A percentile compares a stretch with the other conserved stretches of the same genome.
phyloP scores from a whole-genome alignment of 2,113 vertebrate species.

The Scomber japonicus region DNA sequence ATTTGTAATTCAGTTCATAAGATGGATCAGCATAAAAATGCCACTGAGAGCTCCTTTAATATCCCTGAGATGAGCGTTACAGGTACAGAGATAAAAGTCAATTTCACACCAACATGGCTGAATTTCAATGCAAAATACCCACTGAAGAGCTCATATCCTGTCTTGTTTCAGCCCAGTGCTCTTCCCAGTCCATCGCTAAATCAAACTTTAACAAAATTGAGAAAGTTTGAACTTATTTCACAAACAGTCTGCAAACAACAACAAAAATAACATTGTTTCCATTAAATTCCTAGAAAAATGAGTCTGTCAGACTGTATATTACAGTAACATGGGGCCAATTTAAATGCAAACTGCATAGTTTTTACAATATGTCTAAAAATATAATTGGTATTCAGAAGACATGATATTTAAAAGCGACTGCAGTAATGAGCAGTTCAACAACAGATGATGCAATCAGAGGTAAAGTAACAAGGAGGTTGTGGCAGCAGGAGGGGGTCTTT shows the following conservation, averaged over 20 bases:
- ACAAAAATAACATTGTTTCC: background rate
- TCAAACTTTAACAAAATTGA: constrained; percentile 51
- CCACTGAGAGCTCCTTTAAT: constrained; percentile 25
- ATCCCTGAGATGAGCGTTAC: background rate
- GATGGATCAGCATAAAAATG: constrained; percentile 16
- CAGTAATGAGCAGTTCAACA: constrained; percentile 9
- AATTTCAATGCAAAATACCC: constrained; percentile 23
- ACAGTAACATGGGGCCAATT: too few relatives aligned
- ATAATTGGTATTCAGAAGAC: background rate
- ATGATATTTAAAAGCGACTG: background rate
- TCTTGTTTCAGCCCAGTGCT: background rate
- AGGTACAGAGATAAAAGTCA: background rate
- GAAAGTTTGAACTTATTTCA: constrained; percentile 6
- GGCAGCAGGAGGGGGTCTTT: constrained; percentile 30
- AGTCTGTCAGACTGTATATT: background rate
- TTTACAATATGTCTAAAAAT: too few relatives aligned
- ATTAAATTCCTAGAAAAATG: too few relatives aligned
- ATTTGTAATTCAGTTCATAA: background rate
- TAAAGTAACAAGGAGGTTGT: constrained; percentile 28
- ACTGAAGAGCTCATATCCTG: constrained; percentile 49
- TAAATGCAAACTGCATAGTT: too few relatives aligned
- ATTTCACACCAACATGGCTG: background rate
- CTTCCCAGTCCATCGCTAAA: constrained; percentile 10
- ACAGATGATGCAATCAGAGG: constrained; percentile 55
- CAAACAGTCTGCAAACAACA: constrained; percentile 2